Evolutionary conservation across 2,797 vertebrate species (phyloP).

Genomic region (Lagothrix lagotricha): DNA sequence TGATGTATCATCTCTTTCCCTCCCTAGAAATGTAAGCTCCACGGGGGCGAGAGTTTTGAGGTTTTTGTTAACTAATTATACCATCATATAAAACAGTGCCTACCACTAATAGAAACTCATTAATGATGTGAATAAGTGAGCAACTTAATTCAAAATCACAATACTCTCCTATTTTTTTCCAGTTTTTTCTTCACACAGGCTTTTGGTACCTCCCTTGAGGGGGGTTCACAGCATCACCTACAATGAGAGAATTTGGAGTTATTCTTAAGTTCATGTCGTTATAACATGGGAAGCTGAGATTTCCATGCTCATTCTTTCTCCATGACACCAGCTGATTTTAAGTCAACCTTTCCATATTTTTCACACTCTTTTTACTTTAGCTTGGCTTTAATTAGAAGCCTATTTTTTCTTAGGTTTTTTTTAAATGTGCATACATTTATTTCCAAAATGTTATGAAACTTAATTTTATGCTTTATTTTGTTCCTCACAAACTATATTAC

Average conservation of each 20-base stretch:
- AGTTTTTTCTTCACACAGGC: neutral
- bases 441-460: constrained; percentile 15
- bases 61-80: neutral
- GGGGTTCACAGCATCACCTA: neutral
- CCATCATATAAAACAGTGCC: neutral
- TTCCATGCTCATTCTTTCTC: neutral
- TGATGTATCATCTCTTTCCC: neutral
- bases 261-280: neutral
- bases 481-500: neutral
- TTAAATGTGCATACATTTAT: neutral
- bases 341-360: neutral
- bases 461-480: neutral
- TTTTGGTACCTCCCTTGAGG: neutral
- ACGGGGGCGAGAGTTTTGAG: neutral
- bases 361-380: neutral
- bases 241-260: neutral
- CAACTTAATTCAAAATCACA: neutral
- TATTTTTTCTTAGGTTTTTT: neutral
- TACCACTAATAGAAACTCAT: neutral
- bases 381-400: neutral
- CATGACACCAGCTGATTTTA: neutral
- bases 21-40: neutral
- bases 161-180: neutral
- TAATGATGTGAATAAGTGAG: neutral
- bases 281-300: neutral